These are phyloP conservation scores for Gnathonemus longibarbis DNA, from an alignment of 2,113 vertebrate genomes.

Conservation along the genomic window DNA sequence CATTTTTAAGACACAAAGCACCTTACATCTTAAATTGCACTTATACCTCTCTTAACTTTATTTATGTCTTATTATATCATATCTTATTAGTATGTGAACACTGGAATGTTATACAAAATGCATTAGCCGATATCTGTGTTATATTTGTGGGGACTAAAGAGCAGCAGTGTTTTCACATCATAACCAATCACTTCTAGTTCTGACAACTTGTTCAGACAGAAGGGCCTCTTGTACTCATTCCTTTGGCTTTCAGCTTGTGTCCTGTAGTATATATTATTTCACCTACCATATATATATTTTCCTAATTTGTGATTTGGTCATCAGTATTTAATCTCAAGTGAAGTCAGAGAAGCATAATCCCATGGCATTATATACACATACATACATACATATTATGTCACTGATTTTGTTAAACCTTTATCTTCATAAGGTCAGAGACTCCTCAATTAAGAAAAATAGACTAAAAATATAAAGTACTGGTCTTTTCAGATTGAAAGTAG, in stretches of 20 bases:
- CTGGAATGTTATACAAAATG: neutral
- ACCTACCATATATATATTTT: neutral
- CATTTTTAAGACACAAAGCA: neutral
- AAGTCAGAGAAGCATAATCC: neutral
- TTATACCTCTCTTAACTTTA: neutral
- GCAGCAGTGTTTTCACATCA: neutral
- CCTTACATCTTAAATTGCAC: neutral
- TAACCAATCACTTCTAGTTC: neutral
- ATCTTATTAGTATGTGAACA: neutral
- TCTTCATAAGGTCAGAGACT: neutral
- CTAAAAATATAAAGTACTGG: constrained; percentile 2
- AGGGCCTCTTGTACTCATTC: neutral
- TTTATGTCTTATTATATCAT: neutral
- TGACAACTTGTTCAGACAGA: neutral
- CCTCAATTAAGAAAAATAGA: neutral
- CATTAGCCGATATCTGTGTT: neutral
- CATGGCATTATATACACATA: neutral
- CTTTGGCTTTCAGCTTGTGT: neutral
- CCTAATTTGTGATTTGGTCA: neutral
- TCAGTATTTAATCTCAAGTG: neutral
- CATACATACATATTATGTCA: neutral
- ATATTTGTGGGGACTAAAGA: neutral
- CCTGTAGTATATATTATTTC: neutral
- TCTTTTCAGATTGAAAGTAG: constrained; percentile 77
- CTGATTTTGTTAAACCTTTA: neutral